Percentiles rank a stretch among this genome's conserved stretches.
These are phyloP conservation scores for Leptatherina wallacei DNA, from an alignment of 2,797 vertebrate species.

Conservation along the genomic window DNA sequence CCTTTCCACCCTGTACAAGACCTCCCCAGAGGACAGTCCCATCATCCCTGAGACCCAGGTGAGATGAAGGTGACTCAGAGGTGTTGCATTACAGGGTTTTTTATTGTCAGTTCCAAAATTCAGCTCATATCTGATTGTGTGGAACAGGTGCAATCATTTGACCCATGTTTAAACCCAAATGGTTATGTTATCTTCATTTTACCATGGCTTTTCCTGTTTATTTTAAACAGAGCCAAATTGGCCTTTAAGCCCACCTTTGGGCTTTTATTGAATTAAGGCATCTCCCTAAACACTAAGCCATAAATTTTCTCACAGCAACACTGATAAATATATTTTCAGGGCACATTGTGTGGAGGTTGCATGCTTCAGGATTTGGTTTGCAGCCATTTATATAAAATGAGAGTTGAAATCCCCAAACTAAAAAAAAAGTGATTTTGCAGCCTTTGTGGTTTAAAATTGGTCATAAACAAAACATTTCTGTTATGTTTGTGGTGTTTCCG, in stretches of 20 bases:
- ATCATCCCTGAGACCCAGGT: constrained; percentile 99
- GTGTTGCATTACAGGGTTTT: constrained; percentile 8
- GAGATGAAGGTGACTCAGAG: constrained; percentile 40
- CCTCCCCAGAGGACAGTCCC: constrained; percentile 92
- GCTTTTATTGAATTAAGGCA: constrained; percentile 63
- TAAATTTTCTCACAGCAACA: constrained; percentile 64
- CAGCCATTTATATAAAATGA: constrained; percentile 53
- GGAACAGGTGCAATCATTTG: constrained; percentile 35
- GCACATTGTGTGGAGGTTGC: constrained; percentile 34
- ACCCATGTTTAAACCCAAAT: constrained; percentile 43
- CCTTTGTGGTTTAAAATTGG: constrained; percentile 34
- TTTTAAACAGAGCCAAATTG: constrained; percentile 54
- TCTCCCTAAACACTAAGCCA: constrained; percentile 67
- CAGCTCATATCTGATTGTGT: constrained; percentile 34
- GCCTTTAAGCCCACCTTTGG: constrained; percentile 63
- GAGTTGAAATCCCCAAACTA: constrained; percentile 53
- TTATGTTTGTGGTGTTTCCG: constrained; percentile 24
- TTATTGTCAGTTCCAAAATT: constrained; percentile 36
- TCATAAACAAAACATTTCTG: constrained; percentile 22
- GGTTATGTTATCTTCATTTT: constrained; percentile 60
- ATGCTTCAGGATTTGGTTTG: constrained; percentile 59
- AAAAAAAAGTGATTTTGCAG: constrained; percentile 50
- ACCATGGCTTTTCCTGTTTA: constrained; percentile 35
- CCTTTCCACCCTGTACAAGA: constrained; percentile 94
- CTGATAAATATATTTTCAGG: constrained; percentile 65